phyloP scores from a whole-genome alignment of 2,797 vertebrate genomes.

The Cynopterus sphinx region DNA sequence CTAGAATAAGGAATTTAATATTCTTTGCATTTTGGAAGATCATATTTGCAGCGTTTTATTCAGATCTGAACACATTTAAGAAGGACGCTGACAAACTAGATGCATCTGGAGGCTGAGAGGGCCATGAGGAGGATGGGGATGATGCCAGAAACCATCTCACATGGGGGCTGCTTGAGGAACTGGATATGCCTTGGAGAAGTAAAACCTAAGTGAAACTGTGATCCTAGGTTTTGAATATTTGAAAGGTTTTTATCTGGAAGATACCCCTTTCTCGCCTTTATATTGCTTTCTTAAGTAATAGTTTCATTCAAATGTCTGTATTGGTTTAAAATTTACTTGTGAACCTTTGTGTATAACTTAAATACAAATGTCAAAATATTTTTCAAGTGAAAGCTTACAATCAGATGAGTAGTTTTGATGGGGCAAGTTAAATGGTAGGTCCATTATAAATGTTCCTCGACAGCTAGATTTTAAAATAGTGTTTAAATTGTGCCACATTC shows the following conservation, averaged over 20 bases:
- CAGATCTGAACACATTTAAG: constrained; percentile 4
- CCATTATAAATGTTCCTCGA: background rate
- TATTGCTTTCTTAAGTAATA: constrained; percentile 32
- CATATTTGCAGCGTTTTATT: constrained; percentile 1
- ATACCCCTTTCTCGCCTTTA: background rate
- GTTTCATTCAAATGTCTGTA: background rate
- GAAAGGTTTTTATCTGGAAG: background rate
- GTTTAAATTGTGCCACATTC: background rate
- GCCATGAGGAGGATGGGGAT: background rate
- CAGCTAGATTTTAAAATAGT: constrained; percentile 11
- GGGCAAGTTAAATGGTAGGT: background rate
- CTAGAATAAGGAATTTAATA: constrained; percentile 25
- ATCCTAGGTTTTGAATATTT: background rate
- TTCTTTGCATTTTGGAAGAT: constrained; percentile 16
- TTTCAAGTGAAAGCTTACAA: background rate
- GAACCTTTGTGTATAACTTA: background rate
- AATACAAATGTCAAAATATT: constrained; percentile 14
- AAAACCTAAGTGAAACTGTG: background rate
- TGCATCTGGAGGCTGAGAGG: background rate
- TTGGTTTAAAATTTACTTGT: constrained; percentile 12
- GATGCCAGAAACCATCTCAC: background rate
- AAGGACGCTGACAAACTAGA: background rate
- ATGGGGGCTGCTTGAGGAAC: background rate
- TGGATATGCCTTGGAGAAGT: background rate
- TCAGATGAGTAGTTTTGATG: constrained; percentile 5